These are phyloP conservation scores for Spodoptera picta DNA, from an alignment of 2,888 invertebrate genomes.

Conservation along the genomic window DNA sequence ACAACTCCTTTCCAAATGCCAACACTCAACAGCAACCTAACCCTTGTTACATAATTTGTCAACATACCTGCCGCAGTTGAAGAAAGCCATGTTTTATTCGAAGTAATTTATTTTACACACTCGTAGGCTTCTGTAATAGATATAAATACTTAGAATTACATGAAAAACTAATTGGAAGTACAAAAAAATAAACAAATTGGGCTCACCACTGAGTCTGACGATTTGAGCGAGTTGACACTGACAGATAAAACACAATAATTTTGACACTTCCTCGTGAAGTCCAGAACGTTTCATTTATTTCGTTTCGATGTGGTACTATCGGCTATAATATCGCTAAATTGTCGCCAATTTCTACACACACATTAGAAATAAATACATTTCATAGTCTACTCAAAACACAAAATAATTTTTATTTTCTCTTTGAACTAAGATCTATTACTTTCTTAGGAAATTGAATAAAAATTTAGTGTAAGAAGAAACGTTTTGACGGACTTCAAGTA, in stretches of 20 bases:
- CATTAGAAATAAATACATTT: too few relatives aligned
- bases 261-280: background rate
- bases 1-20: constrained; percentile 16
- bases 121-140: constrained; percentile 74
- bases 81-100: constrained; percentile 75
- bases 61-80: constrained; percentile 79
- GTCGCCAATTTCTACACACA: too few relatives aligned
- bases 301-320: too few relatives aligned
- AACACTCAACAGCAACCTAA: constrained; percentile 50
- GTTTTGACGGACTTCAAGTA: background rate
- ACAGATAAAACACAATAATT: background rate
- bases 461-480: too few relatives aligned
- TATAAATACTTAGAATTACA: constrained; percentile 19
- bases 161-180: constrained; percentile 3
- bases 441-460: too few relatives aligned
- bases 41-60: constrained; percentile 78
- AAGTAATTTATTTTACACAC: constrained; percentile 43
- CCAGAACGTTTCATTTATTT: too few relatives aligned
- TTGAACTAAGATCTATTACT: too few relatives aligned
- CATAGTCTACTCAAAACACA: too few relatives aligned
- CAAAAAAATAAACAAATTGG: constrained; percentile 55
- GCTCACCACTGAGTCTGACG: constrained; percentile 72
- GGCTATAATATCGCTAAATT: too few relatives aligned
- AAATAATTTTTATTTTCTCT: too few relatives aligned
- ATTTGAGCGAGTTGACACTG: constrained; percentile 45